Evolutionary conservation across 64 coral and sea anemone genomes (phyloP).

Genomic region (Pachyseris speciosa): DNA sequence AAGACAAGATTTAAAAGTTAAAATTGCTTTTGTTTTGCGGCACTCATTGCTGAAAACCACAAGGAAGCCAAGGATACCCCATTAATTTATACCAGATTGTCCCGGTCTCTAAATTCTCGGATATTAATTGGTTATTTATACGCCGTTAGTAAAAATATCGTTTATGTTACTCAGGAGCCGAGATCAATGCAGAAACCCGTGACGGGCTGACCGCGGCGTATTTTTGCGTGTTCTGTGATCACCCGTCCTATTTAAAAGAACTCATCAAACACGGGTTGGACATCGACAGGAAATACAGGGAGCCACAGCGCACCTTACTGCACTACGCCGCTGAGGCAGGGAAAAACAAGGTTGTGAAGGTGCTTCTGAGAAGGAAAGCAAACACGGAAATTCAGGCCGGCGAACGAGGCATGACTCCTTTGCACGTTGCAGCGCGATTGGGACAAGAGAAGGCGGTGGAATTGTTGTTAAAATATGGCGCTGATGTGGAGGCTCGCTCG

Average conservation of each 20-base stretch:
- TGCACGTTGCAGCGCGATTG: background rate
- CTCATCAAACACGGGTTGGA: slow-evolving; percentile 69
- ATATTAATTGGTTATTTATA: background rate
- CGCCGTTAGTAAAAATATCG: background rate
- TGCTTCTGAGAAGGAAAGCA: background rate
- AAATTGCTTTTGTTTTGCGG: too few species aligned
- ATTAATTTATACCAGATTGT: too few species aligned
- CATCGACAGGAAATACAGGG: slow-evolving; percentile 4
- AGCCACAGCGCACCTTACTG: background rate
- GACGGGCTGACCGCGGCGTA: slow-evolving; percentile 56
- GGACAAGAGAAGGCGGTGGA: background rate
- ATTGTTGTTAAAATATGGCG: slow-evolving; percentile 32
- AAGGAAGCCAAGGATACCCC: too few species aligned
- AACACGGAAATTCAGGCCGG: background rate
- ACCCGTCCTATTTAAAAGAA: slow-evolving; percentile 46
- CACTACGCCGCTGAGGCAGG: slow-evolving; percentile 13
- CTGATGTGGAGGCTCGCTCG: background rate
- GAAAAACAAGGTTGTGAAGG: background rate
- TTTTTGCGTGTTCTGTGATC: slow-evolving; percentile 41
- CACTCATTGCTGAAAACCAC: too few species aligned
- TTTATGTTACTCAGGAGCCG: slow-evolving; percentile 52
- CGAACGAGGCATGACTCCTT: background rate
- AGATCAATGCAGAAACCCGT: slow-evolving; percentile 64
- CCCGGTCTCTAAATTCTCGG: too few species aligned
- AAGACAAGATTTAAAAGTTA: too few species aligned